Base-by-base conservation (phyloP, 1,140 invertebrate species). In the Archegozetes longisetosus region DNA sequence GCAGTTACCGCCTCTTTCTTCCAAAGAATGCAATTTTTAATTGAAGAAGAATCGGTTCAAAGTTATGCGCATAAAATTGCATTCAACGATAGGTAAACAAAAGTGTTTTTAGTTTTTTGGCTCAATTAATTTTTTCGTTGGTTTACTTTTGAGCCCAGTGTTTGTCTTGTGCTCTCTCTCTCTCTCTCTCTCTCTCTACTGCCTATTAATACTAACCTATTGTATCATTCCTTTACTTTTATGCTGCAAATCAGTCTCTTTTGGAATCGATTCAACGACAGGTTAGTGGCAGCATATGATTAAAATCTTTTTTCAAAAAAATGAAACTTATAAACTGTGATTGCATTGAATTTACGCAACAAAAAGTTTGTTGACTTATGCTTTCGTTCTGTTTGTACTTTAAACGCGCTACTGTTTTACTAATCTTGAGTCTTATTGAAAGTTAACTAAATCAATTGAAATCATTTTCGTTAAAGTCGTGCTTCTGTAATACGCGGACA, bases 11-110 rank as follows among this genome's bases (percentile, higher is more conserved):
- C 91, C 4, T 93, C 92, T 1, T 98, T 98, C 74, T 98, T 95
- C 70, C 91, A 98, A 71, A 80, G 91, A 48, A 92, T 98, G 71
- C 92, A 93, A 70, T 99, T 98, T 75, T 81, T 99, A 57, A 93
- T 98, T 60, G 92, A 98, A 75, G 91, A 96, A 72, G 91, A 95
- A 72, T 93, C 89, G 60, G 92, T 98, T 26, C 95, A 98, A 74
- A 93, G 86, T 68, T 98, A 97, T 75, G 91, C 92, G 24, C 88
- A 93, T 70, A 85, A 86, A 77, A 88, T 92, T 74, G 88, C 94
- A 75, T 98, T 95, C 77, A 92, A 88, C 66, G 91, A 97, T 79
- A 95, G 88, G 94, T 97, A 83, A 83, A 84, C 80, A 59, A 26
- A n/a, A n/a, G n/a, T n/a, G n/a, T n/a, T n/a, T n/a, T n/a, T n/a